A percentile compares a stretch with the other conserved stretches of the same genome.
Conservation (phyloP, 2,113 vertebrate species). For the Anoplopoma fimbria region DNA sequence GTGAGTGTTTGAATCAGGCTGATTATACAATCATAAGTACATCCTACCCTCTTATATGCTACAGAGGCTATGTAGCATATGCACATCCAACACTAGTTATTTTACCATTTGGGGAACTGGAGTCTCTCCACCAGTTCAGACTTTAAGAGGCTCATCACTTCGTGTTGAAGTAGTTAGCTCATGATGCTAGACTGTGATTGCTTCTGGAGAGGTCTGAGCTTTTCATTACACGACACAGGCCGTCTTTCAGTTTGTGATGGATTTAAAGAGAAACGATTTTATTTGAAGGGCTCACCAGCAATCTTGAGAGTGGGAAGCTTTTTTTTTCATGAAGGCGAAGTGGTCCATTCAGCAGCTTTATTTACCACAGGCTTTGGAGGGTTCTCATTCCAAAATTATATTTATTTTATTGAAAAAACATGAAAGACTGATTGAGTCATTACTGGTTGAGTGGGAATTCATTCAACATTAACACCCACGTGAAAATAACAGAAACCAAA, state of each 20-base stretch:
- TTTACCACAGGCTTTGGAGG: background rate
- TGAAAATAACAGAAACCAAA: background rate
- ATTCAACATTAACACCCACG: background rate
- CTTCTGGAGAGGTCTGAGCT: constrained; percentile 2
- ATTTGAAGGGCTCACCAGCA: constrained; percentile 6
- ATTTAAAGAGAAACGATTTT: constrained; percentile 22
- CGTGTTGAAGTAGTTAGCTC: constrained; percentile 5
- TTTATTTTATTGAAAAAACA: background rate
- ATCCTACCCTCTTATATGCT: too few relatives aligned
- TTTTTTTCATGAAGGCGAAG: constrained; percentile 19
- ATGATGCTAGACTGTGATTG: constrained; percentile 12
- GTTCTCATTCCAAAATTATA: background rate
- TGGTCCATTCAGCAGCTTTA: constrained; percentile 19
- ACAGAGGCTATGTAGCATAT: too few relatives aligned
- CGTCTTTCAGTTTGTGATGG: constrained; percentile 3
- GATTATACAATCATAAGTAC: too few relatives aligned
- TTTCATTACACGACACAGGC: constrained; percentile 30
- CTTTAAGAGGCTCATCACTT: background rate
- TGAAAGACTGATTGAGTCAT: background rate
- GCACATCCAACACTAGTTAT: background rate
- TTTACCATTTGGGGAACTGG: background rate
- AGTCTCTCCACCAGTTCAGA: background rate
- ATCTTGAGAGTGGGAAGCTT: constrained; percentile 11
- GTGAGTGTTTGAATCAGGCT: too few relatives aligned
- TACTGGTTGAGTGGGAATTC: background rate